Evolutionary conservation across 1,140 invertebrate genomes (phyloP).

Genomic region (Drosophila lacteicornis): DNA sequence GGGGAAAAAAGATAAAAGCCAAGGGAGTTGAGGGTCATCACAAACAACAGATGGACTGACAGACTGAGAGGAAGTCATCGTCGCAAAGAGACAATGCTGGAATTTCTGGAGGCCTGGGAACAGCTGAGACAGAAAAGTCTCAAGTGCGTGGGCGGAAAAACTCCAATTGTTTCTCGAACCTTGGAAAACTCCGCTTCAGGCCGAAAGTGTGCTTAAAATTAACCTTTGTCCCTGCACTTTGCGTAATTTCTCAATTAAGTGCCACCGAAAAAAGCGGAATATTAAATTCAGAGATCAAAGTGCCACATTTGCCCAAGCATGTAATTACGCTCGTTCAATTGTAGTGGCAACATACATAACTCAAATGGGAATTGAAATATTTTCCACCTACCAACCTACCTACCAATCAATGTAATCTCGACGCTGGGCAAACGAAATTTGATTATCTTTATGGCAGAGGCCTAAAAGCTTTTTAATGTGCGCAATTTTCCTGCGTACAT

Average conservation of each 20-base stretch:
- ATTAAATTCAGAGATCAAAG: constrained; percentile 50
- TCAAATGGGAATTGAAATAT: constrained; percentile 19
- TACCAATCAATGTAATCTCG: constrained; percentile 52
- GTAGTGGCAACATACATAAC: constrained; percentile 14
- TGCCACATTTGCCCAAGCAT: constrained; percentile 27
- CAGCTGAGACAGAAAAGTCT: constrained; percentile 40
- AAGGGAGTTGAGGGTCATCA: constrained; percentile 13
- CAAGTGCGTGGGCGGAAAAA: constrained; percentile 56
- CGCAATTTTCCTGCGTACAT: constrained; percentile 36
- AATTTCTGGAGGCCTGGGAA: constrained; percentile 53
- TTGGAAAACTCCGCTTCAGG: constrained; percentile 15
- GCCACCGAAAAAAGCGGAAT: constrained; percentile 14
- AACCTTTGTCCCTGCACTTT: constrained; percentile 40
- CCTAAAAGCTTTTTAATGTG: constrained; percentile 61
- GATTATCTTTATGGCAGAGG: constrained; percentile 48
- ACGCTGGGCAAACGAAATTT: constrained; percentile 44
- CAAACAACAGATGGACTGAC: constrained; percentile 31
- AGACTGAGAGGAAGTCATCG: constrained; percentile 20
- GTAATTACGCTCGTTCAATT: constrained; percentile 36
- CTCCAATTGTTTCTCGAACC: constrained; percentile 19
- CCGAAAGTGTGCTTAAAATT: constrained; percentile 42
- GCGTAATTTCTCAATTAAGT: constrained; percentile 47
- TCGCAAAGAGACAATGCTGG: constrained; percentile 14
- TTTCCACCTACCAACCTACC: constrained; percentile 19
- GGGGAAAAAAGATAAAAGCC: constrained; percentile 15